Base-by-base conservation (phyloP, 2,888 invertebrate genomes). In the Temnothorax ravouxi region DNA sequence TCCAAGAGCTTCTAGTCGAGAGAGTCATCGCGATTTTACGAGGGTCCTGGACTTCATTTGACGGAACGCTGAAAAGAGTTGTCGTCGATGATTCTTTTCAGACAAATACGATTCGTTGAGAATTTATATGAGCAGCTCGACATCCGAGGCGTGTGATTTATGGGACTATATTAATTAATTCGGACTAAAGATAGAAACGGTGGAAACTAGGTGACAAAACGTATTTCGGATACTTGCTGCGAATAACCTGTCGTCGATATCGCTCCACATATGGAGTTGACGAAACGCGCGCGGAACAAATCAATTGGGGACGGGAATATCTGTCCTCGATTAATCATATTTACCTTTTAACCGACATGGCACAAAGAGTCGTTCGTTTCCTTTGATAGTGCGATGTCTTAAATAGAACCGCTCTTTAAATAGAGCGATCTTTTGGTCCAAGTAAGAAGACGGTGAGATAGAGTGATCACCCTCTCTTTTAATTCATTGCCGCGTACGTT, bases 291-390 rank as follows among this genome's bases (percentile, higher is more conserved):
- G 59, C 25, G 4, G 67, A 21, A 18, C 76, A 67, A 83, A 62
- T 69, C 83, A 29, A 34, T 8, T 47, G 25, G 11, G 11, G 54
- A 56, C 84, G 18, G 50, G 56, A 71, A 87, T 77, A 86, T 34
- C 64, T 74, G 76, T 83, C 76, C 80, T 50, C 47, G 41, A 84
- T 83, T 83, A 84, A 87, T 87, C 85, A 88, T 89, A 90, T 86
- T 90, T 90, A 90, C 90, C 90, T 90, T 62, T 86, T 90, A 84
- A 83, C 84, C 81, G 90, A 90, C 90, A 90, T 89, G 44, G 75
- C 86, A 59, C 34, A 74, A 62, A 29, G 69, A 72, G 62, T 77
- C 38, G 62, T 41, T 59, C 61, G 21, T 44, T 77, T 72, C 74
- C 64, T 59, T 80, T 52, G 62, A 72, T 72, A 77, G 62, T 47